Evolutionary conservation across 2,797 vertebrate genomes (phyloP).

Genomic region (Coranthus polyacanthus): DNA sequence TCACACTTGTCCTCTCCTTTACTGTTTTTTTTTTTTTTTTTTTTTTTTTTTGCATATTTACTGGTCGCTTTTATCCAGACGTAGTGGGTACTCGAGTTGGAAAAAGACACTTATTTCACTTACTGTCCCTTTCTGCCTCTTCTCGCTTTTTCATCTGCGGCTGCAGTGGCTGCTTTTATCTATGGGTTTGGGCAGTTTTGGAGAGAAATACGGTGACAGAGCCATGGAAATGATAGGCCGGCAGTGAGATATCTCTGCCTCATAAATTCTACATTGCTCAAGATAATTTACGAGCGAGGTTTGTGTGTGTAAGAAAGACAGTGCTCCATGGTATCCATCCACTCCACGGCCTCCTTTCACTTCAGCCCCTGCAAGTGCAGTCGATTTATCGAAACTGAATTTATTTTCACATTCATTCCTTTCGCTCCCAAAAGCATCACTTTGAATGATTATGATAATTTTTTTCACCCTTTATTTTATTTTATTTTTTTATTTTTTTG

Average conservation of each 20-base stretch:
- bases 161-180: conserved; percentile 71
- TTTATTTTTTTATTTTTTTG: conserved; percentile 48
- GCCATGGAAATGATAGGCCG: conserved; percentile 84
- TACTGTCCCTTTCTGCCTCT: too few species aligned
- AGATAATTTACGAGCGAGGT: conserved; percentile 82
- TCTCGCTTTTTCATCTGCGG: conserved; percentile 49
- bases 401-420: conserved; percentile 65
- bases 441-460: conserved; percentile 73
- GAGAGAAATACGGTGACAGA: conserved; percentile 85
- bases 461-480: conserved; percentile 46
- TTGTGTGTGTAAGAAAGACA: conserved; percentile 79
- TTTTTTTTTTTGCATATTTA: conserved; percentile 18
- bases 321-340: conserved; percentile 77
- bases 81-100: conserved; percentile 36
- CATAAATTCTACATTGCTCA: conserved; percentile 85
- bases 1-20: conserved; percentile 55
- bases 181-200: conserved; percentile 75
- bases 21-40: background rate
- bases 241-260: conserved; percentile 83
- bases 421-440: conserved; percentile 61
- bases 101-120: conserved; percentile 38
- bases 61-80: conserved; percentile 14
- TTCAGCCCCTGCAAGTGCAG: conserved; percentile 53
- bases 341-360: conserved; percentile 74
- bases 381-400: conserved; percentile 69